Evolutionary conservation across 1,140 invertebrate species (phyloP).

Genomic region (Platyura marginata): DNA sequence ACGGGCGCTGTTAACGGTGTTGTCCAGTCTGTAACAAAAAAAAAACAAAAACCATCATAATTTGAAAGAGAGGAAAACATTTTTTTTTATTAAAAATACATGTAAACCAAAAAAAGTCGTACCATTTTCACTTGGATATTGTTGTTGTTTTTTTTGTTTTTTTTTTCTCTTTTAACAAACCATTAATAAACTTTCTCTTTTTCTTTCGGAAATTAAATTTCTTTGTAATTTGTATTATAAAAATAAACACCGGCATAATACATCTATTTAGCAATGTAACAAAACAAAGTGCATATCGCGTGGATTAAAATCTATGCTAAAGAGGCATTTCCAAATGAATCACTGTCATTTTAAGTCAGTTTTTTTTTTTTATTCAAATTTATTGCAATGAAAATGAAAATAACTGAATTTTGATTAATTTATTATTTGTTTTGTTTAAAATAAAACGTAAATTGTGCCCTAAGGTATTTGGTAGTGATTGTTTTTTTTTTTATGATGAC

Average conservation of each 20-base stretch:
- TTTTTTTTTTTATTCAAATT: not conserved
- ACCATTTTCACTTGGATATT: not conserved
- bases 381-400: not conserved
- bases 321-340: too few species aligned
- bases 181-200: not conserved
- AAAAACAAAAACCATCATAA: too few species aligned
- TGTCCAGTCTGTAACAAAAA: conserved; percentile 16
- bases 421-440: not conserved
- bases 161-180: too few species aligned
- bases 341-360: not conserved
- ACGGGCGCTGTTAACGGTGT: conserved; percentile 15
- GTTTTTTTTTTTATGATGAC: too few species aligned
- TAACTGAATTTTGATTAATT: not conserved
- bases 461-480: too few species aligned
- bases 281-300: too few species aligned
- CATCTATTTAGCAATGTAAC: too few species aligned
- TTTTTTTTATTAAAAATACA: not conserved
- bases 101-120: not conserved
- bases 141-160: not conserved
- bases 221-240: too few species aligned
- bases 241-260: too few species aligned
- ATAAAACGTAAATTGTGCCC: too few species aligned
- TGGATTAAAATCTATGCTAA: too few species aligned
- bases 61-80: not conserved
- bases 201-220: not conserved